phyloP scores from a whole-genome alignment of 2,113 vertebrate species.

The Atrichornis clamosus region DNA sequence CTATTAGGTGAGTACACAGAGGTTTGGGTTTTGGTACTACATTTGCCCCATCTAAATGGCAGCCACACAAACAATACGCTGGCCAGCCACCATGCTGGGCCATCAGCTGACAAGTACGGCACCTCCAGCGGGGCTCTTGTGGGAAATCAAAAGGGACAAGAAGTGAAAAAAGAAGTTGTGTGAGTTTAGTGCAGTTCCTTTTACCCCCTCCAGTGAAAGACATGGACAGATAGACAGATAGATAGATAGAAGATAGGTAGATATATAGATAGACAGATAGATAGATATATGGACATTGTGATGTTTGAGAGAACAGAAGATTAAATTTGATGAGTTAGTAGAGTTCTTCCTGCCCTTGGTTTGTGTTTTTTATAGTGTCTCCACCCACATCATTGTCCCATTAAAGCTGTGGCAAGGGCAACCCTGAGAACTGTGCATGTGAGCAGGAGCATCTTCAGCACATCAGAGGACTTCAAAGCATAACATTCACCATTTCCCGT shows the following conservation, averaged over 20 bases:
- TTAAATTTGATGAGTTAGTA: not conserved
- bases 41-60: not conserved
- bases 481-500: not conserved
- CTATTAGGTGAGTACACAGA: not conserved
- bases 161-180: not conserved
- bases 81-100: not conserved
- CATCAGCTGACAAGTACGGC: not conserved
- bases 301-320: not conserved
- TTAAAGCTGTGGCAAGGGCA: not conserved
- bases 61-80: accelerated
- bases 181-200: not conserved
- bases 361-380: not conserved
- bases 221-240: no score
- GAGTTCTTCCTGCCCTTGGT: not conserved
- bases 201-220: not conserved
- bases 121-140: not conserved
- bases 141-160: not conserved
- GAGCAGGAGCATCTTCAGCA: constrained; percentile 23
- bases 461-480: not conserved
- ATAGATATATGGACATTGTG: not conserved
- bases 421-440: not conserved
- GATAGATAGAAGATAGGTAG: not conserved
- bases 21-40: not conserved
- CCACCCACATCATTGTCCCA: not conserved
- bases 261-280: not conserved